phyloP scores from a whole-genome alignment of 2,113 vertebrate genomes.

The Salvator merianae region DNA sequence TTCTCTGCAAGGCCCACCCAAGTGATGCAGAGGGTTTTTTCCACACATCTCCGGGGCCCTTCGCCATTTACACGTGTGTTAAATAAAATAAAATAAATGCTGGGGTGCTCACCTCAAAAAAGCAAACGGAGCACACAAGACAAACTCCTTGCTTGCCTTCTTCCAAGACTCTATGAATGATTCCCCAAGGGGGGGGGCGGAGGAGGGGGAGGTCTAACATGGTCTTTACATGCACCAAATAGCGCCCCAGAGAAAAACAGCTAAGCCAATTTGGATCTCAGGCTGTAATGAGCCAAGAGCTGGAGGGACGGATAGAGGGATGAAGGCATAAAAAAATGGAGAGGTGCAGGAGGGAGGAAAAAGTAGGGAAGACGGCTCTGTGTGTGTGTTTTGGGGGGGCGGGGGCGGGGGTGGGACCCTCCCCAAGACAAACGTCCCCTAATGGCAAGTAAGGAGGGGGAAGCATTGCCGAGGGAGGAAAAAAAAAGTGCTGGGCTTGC shows the following conservation, averaged over 20 bases:
- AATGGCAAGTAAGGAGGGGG: slow-evolving; percentile 79
- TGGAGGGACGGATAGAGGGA: slow-evolving; percentile 57
- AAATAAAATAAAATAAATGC: neutral
- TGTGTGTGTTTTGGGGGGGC: too few relatives aligned
- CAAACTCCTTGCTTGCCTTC: neutral
- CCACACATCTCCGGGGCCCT: neutral
- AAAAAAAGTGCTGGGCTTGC: slow-evolving; percentile 93
- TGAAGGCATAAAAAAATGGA: slow-evolving; percentile 41
- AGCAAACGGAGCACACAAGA: neutral
- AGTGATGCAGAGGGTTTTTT: neutral
- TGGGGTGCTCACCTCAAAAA: neutral
- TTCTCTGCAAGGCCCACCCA: too few relatives aligned
- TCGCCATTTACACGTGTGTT: neutral
- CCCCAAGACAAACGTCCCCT: slow-evolving; percentile 85
- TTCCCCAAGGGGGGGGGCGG: slow-evolving; percentile 37
- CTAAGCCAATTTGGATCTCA: slow-evolving; percentile 77
- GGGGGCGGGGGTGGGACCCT: slow-evolving; percentile 61
- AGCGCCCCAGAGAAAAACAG: slow-evolving; percentile 57
- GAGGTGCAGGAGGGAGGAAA: slow-evolving; percentile 49
- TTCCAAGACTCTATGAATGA: slow-evolving; percentile 25
- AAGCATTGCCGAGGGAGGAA: neutral
- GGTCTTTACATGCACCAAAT: slow-evolving; percentile 44
- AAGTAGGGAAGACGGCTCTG: slow-evolving; percentile 55
- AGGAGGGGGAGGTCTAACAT: slow-evolving; percentile 42
- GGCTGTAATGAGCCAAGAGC: slow-evolving; percentile 74